phyloP scores from a whole-genome alignment of 2,113 vertebrate species.

The Sceloporus tristichus region DNA sequence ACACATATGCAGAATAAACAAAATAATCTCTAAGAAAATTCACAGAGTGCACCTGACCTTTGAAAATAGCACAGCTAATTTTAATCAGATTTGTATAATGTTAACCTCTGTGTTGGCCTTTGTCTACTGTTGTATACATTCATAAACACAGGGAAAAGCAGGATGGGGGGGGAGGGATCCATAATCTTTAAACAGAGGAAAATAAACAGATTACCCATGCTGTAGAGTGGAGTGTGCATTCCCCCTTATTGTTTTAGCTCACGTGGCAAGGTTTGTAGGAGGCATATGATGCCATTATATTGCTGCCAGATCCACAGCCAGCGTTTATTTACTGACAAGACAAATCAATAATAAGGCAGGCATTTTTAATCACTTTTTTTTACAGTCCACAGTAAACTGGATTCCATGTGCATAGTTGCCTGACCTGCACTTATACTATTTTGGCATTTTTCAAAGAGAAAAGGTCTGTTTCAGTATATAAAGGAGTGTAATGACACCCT shows the following conservation, averaged over 20 bases:
- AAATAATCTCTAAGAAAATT: constrained; percentile 84
- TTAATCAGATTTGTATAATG: constrained; percentile 80
- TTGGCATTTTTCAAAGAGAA: too few species aligned
- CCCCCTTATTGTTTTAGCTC: neutral
- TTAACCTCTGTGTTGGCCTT: constrained; percentile 70
- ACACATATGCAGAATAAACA: constrained; percentile 82
- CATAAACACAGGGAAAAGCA: constrained; percentile 60
- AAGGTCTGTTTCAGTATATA: too few species aligned
- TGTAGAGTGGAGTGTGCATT: neutral
- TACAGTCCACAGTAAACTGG: neutral
- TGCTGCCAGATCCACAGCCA: neutral
- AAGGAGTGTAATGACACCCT: too few species aligned
- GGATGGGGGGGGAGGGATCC: neutral
- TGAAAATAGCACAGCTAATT: constrained; percentile 77
- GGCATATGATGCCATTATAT: neutral
- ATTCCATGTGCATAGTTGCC: too few species aligned
- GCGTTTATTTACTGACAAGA: neutral
- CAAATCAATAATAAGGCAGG: neutral
- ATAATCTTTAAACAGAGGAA: neutral
- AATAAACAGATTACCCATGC: constrained; percentile 10
- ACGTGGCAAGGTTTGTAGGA: too few species aligned
- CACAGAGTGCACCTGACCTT: constrained; percentile 78
- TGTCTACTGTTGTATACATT: constrained; percentile 57
- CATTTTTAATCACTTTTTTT: neutral
- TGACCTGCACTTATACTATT: neutral